Percentiles rank a stretch among this genome's conserved stretches.
These are phyloP conservation scores for Egretta garzetta DNA, from an alignment of 2,113 vertebrate genomes.

Conservation along the genomic window DNA sequence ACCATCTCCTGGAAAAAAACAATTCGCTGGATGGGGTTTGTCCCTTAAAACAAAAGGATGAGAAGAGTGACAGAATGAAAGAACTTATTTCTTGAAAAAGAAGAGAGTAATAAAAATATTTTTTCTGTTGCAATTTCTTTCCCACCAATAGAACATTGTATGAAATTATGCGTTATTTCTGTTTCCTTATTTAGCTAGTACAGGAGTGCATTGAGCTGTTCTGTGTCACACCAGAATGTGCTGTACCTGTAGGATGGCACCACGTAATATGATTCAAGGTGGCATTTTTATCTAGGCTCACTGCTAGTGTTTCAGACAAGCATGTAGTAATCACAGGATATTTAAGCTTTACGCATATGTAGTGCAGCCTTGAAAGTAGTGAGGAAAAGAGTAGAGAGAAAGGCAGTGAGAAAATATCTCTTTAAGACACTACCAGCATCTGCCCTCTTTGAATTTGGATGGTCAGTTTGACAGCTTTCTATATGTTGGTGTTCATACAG, in stretches of 20 bases:
- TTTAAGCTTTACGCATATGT: background rate
- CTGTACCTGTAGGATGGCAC: background rate
- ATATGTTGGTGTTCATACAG: background rate
- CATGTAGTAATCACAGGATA: background rate
- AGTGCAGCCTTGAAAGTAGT: background rate
- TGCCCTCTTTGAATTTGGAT: background rate
- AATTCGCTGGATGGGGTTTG: background rate
- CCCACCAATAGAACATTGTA: background rate
- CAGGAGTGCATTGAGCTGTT: background rate
- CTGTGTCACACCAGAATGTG: background rate
- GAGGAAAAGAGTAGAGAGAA: background rate
- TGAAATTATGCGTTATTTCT: background rate
- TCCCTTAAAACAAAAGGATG: background rate
- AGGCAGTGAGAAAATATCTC: background rate
- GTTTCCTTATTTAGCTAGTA: background rate
- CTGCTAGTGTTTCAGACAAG: background rate
- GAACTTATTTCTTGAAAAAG: background rate
- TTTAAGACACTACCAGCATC: background rate
- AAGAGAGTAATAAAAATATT: background rate
- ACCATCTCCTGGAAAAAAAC: background rate
- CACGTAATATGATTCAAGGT: background rate
- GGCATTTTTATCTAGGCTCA: background rate
- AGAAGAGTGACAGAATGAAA: background rate
- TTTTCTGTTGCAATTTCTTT: background rate
- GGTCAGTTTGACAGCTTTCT: background rate